phyloP scores from a whole-genome alignment of 2,113 vertebrate genomes.

The Carollia perspicillata region DNA sequence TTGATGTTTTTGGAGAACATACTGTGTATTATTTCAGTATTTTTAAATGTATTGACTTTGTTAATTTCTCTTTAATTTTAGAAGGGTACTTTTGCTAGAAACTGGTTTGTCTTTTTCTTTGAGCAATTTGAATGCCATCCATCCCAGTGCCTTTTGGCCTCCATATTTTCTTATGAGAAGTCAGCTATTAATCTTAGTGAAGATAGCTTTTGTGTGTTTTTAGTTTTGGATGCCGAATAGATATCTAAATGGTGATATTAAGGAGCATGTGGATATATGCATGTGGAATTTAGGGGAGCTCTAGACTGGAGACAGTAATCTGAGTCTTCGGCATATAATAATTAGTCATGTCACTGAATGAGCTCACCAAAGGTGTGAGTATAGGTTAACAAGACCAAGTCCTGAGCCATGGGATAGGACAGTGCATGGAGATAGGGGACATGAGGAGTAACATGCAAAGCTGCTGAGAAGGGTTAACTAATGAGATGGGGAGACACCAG shows the following conservation, averaged over 20 bases:
- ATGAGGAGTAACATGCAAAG: background rate
- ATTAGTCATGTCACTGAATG: background rate
- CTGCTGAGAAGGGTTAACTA: background rate
- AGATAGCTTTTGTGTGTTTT: background rate
- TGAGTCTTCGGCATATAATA: background rate
- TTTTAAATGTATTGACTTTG: background rate
- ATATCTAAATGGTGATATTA: background rate
- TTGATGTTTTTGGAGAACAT: background rate
- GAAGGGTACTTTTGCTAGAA: background rate
- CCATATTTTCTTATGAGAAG: background rate
- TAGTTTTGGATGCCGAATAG: constrained; percentile 6
- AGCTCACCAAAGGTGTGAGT: background rate
- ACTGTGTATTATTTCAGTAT: background rate
- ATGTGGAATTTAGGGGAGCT: background rate
- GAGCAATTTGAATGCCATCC: background rate
- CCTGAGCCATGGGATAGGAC: background rate
- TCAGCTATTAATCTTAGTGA: background rate
- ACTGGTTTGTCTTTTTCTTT: background rate
- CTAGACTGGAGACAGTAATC: background rate
- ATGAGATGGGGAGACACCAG: background rate
- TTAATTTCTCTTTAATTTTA: background rate
- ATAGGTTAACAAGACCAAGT: background rate
- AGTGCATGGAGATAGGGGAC: background rate
- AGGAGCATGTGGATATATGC: background rate
- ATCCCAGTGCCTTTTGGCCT: background rate